phyloP scores from a whole-genome alignment of 2,888 invertebrate genomes.

The Vannuccia rotundouncinata region DNA sequence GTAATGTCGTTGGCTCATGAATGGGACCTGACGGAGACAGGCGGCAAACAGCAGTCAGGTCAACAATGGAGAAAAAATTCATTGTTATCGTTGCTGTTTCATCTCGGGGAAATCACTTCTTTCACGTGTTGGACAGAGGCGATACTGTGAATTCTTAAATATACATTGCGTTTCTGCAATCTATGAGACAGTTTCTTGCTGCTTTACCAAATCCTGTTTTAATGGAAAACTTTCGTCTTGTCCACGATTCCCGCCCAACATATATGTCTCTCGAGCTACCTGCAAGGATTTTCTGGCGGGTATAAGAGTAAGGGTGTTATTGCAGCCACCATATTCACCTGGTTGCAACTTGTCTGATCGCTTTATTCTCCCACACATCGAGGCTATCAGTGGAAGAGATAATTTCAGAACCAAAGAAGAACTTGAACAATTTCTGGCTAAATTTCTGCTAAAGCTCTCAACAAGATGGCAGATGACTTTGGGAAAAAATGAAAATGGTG shows the following conservation, averaged over 20 bases:
- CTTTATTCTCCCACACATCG: background rate
- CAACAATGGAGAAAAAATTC: constrained; percentile 13
- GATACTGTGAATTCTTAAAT: constrained; percentile 2
- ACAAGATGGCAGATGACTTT: background rate
- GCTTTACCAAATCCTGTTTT: background rate
- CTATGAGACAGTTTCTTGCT: constrained; percentile 18
- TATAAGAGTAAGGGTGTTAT: background rate
- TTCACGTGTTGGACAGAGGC: background rate
- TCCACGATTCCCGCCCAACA: background rate
- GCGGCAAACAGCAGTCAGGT: constrained; percentile 2
- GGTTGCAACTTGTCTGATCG: background rate
- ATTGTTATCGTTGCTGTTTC: background rate
- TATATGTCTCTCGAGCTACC: constrained; percentile 7
- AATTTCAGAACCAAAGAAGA: background rate
- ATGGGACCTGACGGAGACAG: background rate
- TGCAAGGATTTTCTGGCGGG: background rate
- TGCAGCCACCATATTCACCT: background rate
- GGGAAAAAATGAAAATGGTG: background rate
- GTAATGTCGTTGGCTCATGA: background rate
- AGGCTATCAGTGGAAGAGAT: background rate
- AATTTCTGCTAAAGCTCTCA: background rate
- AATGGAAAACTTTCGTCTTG: constrained; percentile 8
- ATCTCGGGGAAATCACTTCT: background rate
- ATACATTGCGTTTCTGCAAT: constrained; percentile 9
- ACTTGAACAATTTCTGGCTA: background rate